Base-by-base conservation (phyloP, 2,113 vertebrate genomes). In the Prunella himalayana region DNA sequence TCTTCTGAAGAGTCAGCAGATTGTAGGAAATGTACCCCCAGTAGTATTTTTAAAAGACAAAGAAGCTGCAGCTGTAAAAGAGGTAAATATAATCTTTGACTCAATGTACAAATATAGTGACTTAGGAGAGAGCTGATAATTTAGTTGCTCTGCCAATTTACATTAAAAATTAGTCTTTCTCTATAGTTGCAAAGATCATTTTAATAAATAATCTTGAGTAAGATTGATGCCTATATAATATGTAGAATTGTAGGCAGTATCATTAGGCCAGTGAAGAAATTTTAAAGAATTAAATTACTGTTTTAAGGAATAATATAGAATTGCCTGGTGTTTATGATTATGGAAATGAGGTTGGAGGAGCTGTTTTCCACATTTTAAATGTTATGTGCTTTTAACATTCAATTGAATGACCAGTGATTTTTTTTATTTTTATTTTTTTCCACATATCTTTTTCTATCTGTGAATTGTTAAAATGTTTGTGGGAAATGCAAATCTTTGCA, bases 11-110 rank as follows among this genome's bases (percentile, higher is more conserved):
- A 98, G 98, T 41, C 98, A 97, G 79, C 98, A 98, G 96, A 97
- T 97, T 64, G 84, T 99, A 68, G 97, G 98, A 73, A 98, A 96
- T 10, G 68, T 98, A 37, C 98, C 98, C 7, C 98, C 98, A 1
- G 49, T 99, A 66, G 83, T 98, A 50, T 98, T 99, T 82, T 27
- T 99, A 78, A 98, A 97, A 94, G 98, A 99, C 95, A 98, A 97
- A 95, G 96, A 92, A 94, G 92, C 95, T 56, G 97, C 98, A 59
- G 96, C 97, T 49, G 45, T 98, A 20, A 97, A 95, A 37, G 97
- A 99, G 98, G 98, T 99, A 95, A 56, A n/a, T 82, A 15, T 60
- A 41, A 33, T 94, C 27, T 60, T 63, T 81, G 68, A 61, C 47
- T 86, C 17, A 23, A 9, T 47, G 10, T 75, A n/a, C 37, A 51